These are phyloP conservation scores for Drosophila meridiana DNA, from an alignment of 2,888 invertebrate genomes.

Conservation along the genomic window DNA sequence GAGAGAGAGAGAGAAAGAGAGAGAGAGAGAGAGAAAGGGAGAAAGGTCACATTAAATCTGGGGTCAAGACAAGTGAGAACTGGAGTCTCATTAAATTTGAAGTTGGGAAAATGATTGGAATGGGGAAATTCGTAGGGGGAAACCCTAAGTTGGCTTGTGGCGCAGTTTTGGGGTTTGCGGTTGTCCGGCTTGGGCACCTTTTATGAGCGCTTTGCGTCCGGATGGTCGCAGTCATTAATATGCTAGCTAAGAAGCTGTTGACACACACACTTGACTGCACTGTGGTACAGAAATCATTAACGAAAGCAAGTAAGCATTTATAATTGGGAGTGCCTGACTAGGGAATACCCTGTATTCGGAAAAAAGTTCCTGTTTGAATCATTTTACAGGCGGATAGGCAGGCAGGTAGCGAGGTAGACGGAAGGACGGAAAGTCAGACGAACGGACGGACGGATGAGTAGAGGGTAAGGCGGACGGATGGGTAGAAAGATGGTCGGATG, in stretches of 20 bases:
- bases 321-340: background rate
- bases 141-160: background rate
- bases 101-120: background rate
- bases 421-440: background rate
- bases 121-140: background rate
- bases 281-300: conserved; percentile 20
- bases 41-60: conserved; percentile 36
- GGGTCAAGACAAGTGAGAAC: conserved; percentile 24
- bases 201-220: conserved; percentile 68
- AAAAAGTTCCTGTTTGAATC: background rate
- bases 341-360: background rate
- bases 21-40: background rate
- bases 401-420: background rate
- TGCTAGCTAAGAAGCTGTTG: conserved; percentile 48
- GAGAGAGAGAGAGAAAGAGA: background rate
- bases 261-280: conserved; percentile 19
- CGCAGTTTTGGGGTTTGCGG: conserved; percentile 22
- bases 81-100: conserved; percentile 56
- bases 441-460: background rate
- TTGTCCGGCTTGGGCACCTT: conserved; percentile 36
- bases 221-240: conserved; percentile 62
- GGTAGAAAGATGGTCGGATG: background rate
- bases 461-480: background rate
- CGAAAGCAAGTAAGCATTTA: background rate
- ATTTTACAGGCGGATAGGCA: background rate